These are phyloP conservation scores for Montipora efflorescens DNA, from an alignment of 64 coral and sea anemone species.

Conservation along the genomic window DNA sequence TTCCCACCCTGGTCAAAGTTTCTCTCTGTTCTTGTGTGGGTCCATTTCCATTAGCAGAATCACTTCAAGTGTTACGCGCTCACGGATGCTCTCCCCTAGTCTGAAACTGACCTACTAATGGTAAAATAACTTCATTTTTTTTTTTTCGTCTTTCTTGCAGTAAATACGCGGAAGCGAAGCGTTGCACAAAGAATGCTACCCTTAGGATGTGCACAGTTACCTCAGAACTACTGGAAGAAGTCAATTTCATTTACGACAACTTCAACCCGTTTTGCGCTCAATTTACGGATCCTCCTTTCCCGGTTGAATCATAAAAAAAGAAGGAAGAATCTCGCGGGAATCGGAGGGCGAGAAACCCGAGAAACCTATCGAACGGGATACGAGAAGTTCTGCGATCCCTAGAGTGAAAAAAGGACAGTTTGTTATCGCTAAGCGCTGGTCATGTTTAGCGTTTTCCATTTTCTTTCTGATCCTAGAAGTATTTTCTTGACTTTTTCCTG, in stretches of 20 bases:
- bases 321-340: neutral
- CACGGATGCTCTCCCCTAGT: too few relatives aligned
- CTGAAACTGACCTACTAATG: too few relatives aligned
- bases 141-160: neutral
- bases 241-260: slow-evolving; percentile 5
- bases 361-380: too few relatives aligned
- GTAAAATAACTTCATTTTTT: neutral
- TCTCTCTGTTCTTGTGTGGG: too few relatives aligned
- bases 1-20: too few relatives aligned
- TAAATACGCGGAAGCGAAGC: neutral
- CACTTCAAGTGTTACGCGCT: too few relatives aligned
- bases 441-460: too few relatives aligned
- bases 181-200: neutral
- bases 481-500: too few relatives aligned
- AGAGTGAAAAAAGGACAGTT: neutral
- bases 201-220: neutral
- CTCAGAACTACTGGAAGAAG: neutral
- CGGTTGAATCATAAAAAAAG: too few relatives aligned
- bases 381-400: neutral
- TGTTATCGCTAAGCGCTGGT: neutral
- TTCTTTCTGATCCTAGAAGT: too few relatives aligned
- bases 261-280: slow-evolving; percentile 17
- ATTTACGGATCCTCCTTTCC: neutral
- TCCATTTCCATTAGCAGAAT: too few relatives aligned
- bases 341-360: neutral